phyloP scores from a whole-genome alignment of 2,888 invertebrate genomes.

The Schizaphis graminum region DNA sequence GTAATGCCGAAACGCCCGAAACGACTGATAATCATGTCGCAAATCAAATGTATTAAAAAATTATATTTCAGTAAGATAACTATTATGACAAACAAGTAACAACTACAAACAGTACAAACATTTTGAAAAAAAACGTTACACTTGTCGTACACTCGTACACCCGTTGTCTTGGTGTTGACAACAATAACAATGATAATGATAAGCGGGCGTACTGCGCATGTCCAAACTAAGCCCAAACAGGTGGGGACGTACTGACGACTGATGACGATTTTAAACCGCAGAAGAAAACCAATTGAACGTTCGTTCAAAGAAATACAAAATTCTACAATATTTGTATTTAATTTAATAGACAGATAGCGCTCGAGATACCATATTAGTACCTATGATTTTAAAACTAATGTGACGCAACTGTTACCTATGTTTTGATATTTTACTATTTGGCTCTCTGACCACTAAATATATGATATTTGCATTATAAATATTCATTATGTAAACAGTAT shows the following conservation, averaged over 20 bases:
- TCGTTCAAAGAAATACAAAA: neutral
- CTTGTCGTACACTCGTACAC: neutral
- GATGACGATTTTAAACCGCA: neutral
- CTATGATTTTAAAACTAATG: too few relatives aligned
- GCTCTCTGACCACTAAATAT: neutral
- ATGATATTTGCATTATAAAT: neutral
- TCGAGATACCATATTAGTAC: neutral
- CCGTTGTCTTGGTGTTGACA: conserved; percentile 47
- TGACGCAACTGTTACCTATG: neutral
- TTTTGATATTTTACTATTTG: neutral
- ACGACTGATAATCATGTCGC: neutral
- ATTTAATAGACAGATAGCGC: neutral
- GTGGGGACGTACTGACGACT: neutral
- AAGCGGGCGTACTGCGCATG: conserved; percentile 1
- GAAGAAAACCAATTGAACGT: neutral
- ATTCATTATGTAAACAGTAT: conserved; percentile 19
- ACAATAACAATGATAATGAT: conserved; percentile 34
- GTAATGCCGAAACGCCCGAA: neutral
- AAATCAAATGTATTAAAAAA: neutral
- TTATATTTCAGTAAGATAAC: neutral
- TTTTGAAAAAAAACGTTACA: conserved; percentile 54
- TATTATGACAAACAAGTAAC: neutral
- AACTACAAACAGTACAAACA: neutral
- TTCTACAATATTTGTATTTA: neutral
- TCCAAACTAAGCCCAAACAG: too few relatives aligned